These are phyloP conservation scores for Sphaeridia pumilis DNA, from an alignment of 2,888 invertebrate species.

Conservation along the genomic window DNA sequence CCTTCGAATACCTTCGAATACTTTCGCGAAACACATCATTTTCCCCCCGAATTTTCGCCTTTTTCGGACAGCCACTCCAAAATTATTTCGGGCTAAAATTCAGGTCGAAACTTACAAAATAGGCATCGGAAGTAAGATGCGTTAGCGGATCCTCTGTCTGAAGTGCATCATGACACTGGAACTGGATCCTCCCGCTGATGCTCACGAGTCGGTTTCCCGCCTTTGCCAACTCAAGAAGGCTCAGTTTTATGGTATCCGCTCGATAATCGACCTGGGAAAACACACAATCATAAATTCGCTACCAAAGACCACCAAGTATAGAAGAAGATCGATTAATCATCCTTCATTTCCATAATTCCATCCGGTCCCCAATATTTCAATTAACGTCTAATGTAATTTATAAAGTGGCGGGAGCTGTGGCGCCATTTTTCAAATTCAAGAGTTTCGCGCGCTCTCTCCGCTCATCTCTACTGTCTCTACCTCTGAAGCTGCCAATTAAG, in stretches of 20 bases:
- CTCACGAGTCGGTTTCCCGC: slow-evolving; percentile 69
- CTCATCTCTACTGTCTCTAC: no score
- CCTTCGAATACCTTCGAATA: no score
- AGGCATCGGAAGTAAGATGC: slow-evolving; percentile 80
- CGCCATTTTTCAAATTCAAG: no score
- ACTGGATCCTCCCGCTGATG: slow-evolving; percentile 72
- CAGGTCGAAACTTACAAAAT: slow-evolving; percentile 62
- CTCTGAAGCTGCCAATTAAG: no score
- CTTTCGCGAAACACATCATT: no score
- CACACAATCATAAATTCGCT: neutral
- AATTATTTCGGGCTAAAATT: no score
- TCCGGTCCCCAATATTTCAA: neutral
- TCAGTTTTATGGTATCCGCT: slow-evolving; percentile 74
- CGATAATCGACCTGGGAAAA: slow-evolving; percentile 71
- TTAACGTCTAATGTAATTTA: neutral
- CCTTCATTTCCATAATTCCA: neutral
- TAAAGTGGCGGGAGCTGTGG: neutral
- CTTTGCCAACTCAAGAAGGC: slow-evolving; percentile 75
- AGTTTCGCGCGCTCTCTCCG: no score
- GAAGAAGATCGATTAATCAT: slow-evolving; percentile 3
- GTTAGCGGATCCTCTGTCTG: slow-evolving; percentile 74
- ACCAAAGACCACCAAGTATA: neutral
- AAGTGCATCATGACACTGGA: slow-evolving; percentile 59
- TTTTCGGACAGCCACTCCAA: no score
- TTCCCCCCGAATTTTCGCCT: no score